Base-by-base conservation (phyloP, 2,113 vertebrate genomes). In the human region DNA sequence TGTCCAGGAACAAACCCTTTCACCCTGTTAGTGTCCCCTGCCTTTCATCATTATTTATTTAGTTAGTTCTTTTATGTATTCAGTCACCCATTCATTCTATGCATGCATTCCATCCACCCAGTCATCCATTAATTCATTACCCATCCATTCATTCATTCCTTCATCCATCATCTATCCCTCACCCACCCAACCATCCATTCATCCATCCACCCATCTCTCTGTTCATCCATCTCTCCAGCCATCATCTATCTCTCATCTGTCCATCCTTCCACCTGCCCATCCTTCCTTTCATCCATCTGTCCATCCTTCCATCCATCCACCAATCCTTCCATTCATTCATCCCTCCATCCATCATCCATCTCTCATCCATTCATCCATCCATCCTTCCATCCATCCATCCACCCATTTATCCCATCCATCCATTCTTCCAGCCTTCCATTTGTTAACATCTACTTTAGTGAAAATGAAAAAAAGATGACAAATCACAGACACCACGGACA, bases 71-170 rank as follows among this genome's bases (percentile, higher is more conserved):
- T 94, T n/a, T 43, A 43, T 3, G 12, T 73, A 4, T 32, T 43
- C 48, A 22, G 59, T 27, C 40, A 64, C 13, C 25, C 17, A 9
- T 22, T 78, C 55, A 40, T 45, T 40, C 13, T 83, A 6, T 8
- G 22, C 3, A 17, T 30, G 11, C 27, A 22, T 25, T 73, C 40
- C 20, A 66, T 17, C 13, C 59, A 30, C 14, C 57, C 59, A 30
- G 23, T 20, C 57, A 13, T 13, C 38, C 38, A 73, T 18, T 48
- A n/a, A 6, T 40, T n/a, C 79, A 70, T 57, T 45, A 66, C 4
- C 2, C 6, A 20, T 5, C 55, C 40, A 40, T 6, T 14, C 27
- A 25, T 17, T 10, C 17, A 45, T 0, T 4, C 20, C 27, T 3
- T 25, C 57, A 32, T 32, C 22, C 13, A 64, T 11, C 22, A 52